A percentile compares a stretch with the other conserved stretches of the same genome.
Conservation (phyloP, 2,888 invertebrate species). For the Vanessa cardui region DNA sequence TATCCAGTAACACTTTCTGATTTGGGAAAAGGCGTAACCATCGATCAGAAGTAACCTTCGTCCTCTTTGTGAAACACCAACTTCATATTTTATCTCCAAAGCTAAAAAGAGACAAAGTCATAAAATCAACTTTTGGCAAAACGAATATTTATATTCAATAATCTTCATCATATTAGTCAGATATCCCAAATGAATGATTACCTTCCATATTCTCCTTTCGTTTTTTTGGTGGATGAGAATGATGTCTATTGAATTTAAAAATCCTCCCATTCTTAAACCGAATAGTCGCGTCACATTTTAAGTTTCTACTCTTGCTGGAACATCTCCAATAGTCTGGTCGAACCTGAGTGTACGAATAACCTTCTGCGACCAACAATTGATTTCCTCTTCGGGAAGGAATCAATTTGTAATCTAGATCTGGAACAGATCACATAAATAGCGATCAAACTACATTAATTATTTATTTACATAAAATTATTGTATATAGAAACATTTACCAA, state of each 20-base stretch:
- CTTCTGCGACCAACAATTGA: slow-evolving; percentile 12
- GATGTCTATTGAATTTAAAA: slow-evolving; percentile 8
- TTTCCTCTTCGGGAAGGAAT: slow-evolving; percentile 11
- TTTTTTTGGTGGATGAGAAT: slow-evolving; percentile 15
- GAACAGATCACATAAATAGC: neutral
- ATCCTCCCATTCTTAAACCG: slow-evolving; percentile 15
- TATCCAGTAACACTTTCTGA: slow-evolving; percentile 43
- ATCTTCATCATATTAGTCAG: neutral
- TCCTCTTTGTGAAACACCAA: slow-evolving; percentile 51
- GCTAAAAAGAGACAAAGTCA: neutral
- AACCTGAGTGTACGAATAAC: slow-evolving; percentile 14
- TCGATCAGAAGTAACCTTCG: slow-evolving; percentile 47
- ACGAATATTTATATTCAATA: neutral
- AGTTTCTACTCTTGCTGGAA: slow-evolving; percentile 11
- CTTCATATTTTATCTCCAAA: slow-evolving; percentile 39
- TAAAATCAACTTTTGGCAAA: neutral
- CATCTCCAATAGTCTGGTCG: slow-evolving; percentile 19
- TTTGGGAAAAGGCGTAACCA: slow-evolving; percentile 50
- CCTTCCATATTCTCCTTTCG: slow-evolving; percentile 10
- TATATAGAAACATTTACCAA: neutral
- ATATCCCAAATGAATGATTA: neutral
- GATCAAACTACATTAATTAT: neutral
- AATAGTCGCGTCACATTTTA: slow-evolving; percentile 16
- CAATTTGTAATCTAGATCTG: slow-evolving; percentile 12
- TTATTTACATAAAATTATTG: neutral